Percentiles rank a stretch among this genome's conserved stretches.
Evolutionary conservation across 2,797 vertebrate genomes (phyloP).

Genomic region (Poeciliopsis gracilis): DNA sequence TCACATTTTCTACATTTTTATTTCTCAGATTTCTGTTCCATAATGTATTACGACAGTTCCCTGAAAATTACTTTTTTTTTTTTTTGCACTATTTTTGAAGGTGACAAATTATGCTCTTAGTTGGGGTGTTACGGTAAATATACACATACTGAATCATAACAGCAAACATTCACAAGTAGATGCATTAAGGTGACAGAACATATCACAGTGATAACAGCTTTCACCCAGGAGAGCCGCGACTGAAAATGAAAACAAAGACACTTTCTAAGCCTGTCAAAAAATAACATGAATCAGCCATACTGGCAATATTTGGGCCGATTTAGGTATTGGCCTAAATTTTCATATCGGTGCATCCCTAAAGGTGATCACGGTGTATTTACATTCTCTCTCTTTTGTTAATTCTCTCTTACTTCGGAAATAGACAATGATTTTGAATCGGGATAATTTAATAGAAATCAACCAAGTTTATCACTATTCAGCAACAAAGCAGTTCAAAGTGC

Average conservation of each 20-base stretch:
- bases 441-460: too few relatives aligned
- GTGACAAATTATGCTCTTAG: neutral
- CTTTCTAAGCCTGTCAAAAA: neutral
- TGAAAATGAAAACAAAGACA: neutral
- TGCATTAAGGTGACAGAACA: neutral
- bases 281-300: neutral
- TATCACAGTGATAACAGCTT: neutral
- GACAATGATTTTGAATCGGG: too few relatives aligned
- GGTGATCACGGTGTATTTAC: too few relatives aligned
- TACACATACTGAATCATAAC: neutral
- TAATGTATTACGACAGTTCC: neutral
- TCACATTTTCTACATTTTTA: neutral
- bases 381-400: too few relatives aligned
- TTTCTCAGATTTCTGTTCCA: neutral
- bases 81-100: neutral
- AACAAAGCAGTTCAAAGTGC: too few relatives aligned
- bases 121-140: neutral
- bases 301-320: too few relatives aligned
- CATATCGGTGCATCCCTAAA: too few relatives aligned
- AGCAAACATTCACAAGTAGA: neutral
- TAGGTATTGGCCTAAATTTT: too few relatives aligned
- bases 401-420: too few relatives aligned
- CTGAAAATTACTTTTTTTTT: neutral
- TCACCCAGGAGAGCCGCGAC: neutral
- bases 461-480: too few relatives aligned